Evolutionary conservation across 2,797 vertebrate species (phyloP), one percentile per base, ranked within the genome.

Genomic region (Siniperca scherzeri): DNA sequence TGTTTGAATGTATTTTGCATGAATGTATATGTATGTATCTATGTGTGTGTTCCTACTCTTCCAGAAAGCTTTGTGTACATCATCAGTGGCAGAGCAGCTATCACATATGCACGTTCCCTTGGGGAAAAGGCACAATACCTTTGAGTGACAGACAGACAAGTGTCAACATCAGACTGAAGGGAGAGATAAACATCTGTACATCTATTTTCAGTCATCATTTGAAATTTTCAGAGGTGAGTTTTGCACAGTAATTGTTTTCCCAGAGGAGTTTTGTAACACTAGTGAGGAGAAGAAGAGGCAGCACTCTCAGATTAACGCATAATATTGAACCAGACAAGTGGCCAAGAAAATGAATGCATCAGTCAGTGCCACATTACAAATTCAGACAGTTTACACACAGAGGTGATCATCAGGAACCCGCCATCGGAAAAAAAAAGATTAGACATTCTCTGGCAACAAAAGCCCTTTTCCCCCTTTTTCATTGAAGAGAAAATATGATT

Each of bases 301-400:
- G 44, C 76, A 17, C 19, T 80, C 70, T 57, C 52, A 75, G 55
- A 87, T 83, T 77, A 77, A 75, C 9, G 5, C 21, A 65, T 76
- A 72, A 68, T 73, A 84, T 62, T 61, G 71, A 89, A 81, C 69
- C 61, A 69, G 61, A 86, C 78, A 86, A 87, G 66, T 69, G 77
- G 55, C 21, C 65, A 57, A 77, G 74, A 62, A 88, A 89, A 89
- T 89, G 0, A 78, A 88, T 86, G 73, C 81, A 77, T 78, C 67
- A 2, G 14, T 89, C 85, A 88, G 77, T 61, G 62, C 59, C 73
- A 74, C 57, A 69, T 84, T 85, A 81, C 82, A 64, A 66, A 89
- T 88, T 71, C 80, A 86, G 76, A 92, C 78, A 80, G 79, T 89
- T 88, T 87, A 89, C 80, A 85, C 84, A 67, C 70, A 82, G 75